Percentiles rank a stretch among this genome's conserved stretches.
phyloP scores from a whole-genome alignment of 1,140 invertebrate genomes.

The Cydia pomonella region DNA sequence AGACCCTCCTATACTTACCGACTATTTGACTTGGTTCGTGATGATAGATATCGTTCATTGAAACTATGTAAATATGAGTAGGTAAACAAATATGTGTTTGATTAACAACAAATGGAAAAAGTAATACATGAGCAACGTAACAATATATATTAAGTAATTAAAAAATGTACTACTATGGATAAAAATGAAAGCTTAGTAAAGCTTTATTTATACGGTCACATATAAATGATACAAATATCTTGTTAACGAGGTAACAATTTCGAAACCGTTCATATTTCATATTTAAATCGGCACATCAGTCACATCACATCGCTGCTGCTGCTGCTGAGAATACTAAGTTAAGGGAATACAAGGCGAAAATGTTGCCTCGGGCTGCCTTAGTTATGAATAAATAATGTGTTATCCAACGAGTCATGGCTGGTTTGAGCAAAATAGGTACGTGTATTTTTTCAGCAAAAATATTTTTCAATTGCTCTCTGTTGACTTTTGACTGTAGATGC shows the following conservation, averaged over 20 bases:
- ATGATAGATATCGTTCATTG: too few relatives aligned
- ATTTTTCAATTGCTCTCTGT: slow-evolving; percentile 24
- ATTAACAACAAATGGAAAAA: too few relatives aligned
- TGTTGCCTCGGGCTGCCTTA: background rate
- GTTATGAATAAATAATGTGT: slow-evolving; percentile 16
- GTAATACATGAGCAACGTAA: too few relatives aligned
- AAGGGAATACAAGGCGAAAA: background rate
- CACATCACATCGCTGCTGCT: background rate
- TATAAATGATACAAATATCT: background rate
- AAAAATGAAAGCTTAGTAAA: background rate
- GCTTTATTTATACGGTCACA: too few relatives aligned
- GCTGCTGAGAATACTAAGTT: background rate
- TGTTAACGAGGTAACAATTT: background rate
- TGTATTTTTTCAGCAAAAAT: slow-evolving; percentile 26
- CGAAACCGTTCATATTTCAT: background rate
- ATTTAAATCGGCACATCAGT: background rate
- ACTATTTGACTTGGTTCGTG: too few relatives aligned
- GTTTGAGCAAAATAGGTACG: background rate
- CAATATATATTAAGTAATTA: background rate
- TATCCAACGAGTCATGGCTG: background rate
- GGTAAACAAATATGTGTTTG: too few relatives aligned
- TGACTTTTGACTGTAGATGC: slow-evolving; percentile 24
- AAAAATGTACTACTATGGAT: background rate
- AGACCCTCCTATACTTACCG: too few relatives aligned
- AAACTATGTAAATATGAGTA: too few relatives aligned